Evolutionary conservation across 37 sponge, comb jelly and placozoan genomes (phyloP).

Genomic region (Halisarca cf. caerulea): DNA sequence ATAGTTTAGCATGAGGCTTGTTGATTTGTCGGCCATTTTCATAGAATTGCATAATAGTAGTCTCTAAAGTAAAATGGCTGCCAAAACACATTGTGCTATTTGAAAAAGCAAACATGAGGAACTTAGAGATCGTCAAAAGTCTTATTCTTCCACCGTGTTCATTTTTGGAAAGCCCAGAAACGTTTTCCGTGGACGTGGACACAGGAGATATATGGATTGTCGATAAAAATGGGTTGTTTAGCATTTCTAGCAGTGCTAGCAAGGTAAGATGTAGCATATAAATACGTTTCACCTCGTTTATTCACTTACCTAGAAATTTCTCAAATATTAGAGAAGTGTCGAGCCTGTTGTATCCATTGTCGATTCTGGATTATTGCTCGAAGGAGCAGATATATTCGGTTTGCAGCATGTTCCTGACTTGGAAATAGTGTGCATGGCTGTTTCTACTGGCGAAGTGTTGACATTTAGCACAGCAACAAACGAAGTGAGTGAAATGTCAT

Average conservation of each 20-base stretch:
- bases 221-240: constrained; percentile 28
- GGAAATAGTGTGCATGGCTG: constrained; percentile 79
- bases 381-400: constrained; percentile 50
- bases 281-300: not conserved
- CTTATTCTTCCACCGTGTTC: constrained; percentile 12
- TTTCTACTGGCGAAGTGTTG: constrained; percentile 72
- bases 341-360: not conserved
- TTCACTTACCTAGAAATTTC: not conserved
- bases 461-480: constrained; percentile 42
- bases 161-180: constrained; percentile 25
- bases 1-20: constrained; percentile 29
- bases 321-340: not conserved
- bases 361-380: constrained; percentile 35
- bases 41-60: too few species aligned
- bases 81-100: too few species aligned
- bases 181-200: constrained; percentile 64
- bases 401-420: constrained; percentile 70
- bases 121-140: constrained; percentile 13
- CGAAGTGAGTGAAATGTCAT: constrained; percentile 53
- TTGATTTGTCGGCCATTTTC: not conserved
- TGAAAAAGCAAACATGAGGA: not conserved
- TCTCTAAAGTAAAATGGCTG: not conserved
- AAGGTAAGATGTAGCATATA: too few species aligned
- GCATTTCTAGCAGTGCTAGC: constrained; percentile 14
- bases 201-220: constrained; percentile 58